Percentiles rank a stretch among this genome's conserved stretches.
Evolutionary conservation across 2,797 vertebrate genomes (phyloP).

Genomic region (Enteromius afrohamiltoni): DNA sequence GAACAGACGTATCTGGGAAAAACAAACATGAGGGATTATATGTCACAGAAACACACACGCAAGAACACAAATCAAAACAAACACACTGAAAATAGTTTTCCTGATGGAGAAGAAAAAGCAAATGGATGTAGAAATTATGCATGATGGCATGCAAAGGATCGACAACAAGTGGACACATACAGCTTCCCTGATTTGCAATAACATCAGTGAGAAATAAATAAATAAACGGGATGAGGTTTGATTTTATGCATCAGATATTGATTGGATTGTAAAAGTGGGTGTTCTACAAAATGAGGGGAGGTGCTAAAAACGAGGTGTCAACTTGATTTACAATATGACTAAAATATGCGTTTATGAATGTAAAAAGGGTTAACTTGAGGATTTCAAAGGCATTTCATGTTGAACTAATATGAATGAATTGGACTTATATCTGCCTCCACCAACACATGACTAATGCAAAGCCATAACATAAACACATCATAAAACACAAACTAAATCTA

Average conservation of each 20-base stretch:
- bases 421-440: background rate
- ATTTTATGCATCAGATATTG: background rate
- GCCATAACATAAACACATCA: slow-evolving; percentile 15
- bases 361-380: background rate
- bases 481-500: slow-evolving; percentile 22
- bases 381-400: background rate
- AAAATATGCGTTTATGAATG: background rate
- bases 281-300: no score
- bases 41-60: slow-evolving; percentile 31
- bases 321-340: background rate
- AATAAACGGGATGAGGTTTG: background rate
- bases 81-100: slow-evolving; percentile 16
- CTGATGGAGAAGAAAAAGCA: slow-evolving; percentile 3
- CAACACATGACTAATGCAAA: slow-evolving; percentile 21
- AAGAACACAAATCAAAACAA: slow-evolving; percentile 33
- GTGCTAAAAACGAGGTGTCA: no score
- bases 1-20: slow-evolving; percentile 40
- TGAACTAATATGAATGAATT: background rate
- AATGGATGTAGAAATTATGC: slow-evolving; percentile 29
- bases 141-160: background rate
- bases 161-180: slow-evolving; percentile 16
- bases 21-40: slow-evolving; percentile 37
- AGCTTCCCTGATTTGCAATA: background rate
- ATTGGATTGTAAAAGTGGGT: background rate
- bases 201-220: background rate